phyloP scores from a whole-genome alignment of 1,140 invertebrate species.

The Aphidius ervi region DNA sequence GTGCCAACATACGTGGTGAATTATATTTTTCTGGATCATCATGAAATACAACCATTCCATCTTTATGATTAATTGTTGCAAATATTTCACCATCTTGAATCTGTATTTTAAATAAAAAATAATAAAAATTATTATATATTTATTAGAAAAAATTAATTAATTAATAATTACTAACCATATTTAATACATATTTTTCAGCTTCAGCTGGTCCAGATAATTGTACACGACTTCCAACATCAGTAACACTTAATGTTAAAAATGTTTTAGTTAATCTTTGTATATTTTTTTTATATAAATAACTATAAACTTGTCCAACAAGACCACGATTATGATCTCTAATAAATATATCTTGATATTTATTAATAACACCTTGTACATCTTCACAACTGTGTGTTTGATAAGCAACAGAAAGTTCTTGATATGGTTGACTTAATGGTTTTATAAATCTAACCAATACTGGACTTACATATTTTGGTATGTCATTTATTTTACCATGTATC shows the following conservation, averaged over 20 bases:
- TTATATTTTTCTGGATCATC: constrained; percentile 96
- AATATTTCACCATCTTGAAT: constrained; percentile 97
- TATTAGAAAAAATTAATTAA: constrained; percentile 1
- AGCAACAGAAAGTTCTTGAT: constrained; percentile 82
- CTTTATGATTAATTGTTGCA: constrained; percentile 95
- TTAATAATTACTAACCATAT: constrained; percentile 70
- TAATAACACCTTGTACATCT: constrained; percentile 66
- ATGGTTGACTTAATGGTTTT: constrained; percentile 86
- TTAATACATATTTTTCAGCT: constrained; percentile 91
- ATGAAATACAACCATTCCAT: constrained; percentile 96
- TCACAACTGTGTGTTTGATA: constrained; percentile 73
- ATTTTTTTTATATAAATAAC: constrained; percentile 91
- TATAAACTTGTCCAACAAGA: constrained; percentile 78
- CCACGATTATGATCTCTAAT: constrained; percentile 81
- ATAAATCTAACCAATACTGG: constrained; percentile 83
- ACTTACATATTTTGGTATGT: constrained; percentile 86
- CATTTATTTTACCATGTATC: constrained; percentile 77
- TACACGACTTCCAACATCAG: constrained; percentile 89
- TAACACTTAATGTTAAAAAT: constrained; percentile 89
- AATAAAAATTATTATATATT: neutral
- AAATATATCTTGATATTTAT: constrained; percentile 78
- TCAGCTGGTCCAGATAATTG: constrained; percentile 77
- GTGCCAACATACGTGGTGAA: constrained; percentile 77
- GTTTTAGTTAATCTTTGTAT: constrained; percentile 96
- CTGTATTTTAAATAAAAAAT: constrained; percentile 52